These are phyloP conservation scores for Actinernus sp. DNA, from an alignment of 92 coral and sea anemone genomes.

Conservation along the genomic window DNA sequence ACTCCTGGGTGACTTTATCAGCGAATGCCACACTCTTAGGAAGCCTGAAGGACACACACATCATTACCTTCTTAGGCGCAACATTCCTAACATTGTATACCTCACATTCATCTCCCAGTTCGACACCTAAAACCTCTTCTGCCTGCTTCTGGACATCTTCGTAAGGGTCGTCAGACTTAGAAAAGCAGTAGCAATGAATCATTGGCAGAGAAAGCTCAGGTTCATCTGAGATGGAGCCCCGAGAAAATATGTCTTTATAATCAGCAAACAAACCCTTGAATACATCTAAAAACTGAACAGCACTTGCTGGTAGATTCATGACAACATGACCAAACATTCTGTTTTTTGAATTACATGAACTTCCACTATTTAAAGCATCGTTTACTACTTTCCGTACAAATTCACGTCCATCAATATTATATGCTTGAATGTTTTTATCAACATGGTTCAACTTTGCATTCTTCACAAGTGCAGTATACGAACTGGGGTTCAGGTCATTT, in stretches of 20 bases:
- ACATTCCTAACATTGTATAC: constrained; percentile 88
- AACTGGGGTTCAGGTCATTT: constrained; percentile 92
- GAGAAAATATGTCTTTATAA: constrained; percentile 26
- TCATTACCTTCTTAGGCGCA: constrained; percentile 97
- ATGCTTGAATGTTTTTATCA: constrained; percentile 55
- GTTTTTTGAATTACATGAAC: no score
- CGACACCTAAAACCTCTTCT: constrained; percentile 64
- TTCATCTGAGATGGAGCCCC: background rate
- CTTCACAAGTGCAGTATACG: constrained; percentile 74
- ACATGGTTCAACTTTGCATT: constrained; percentile 88
- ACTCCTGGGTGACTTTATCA: no score
- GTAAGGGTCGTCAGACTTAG: constrained; percentile 77
- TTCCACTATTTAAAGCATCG: constrained; percentile 1
- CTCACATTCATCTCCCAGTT: constrained; percentile 40
- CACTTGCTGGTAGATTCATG: constrained; percentile 98
- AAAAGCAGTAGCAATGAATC: constrained; percentile 97
- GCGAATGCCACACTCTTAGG: constrained; percentile 73
- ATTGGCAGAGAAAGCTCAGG: constrained; percentile 54
- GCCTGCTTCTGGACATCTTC: constrained; percentile 80
- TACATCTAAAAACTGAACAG: constrained; percentile 85
- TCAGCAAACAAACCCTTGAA: constrained; percentile 75
- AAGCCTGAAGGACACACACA: constrained; percentile 89
- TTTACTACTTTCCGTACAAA: constrained; percentile 69
- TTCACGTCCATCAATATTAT: constrained; percentile 91
- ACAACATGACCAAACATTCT: constrained; percentile 76